Evolutionary conservation across 2,113 vertebrate species (phyloP), one percentile per base, ranked within the genome.

Genomic region (Mesitornis unicolor): DNA sequence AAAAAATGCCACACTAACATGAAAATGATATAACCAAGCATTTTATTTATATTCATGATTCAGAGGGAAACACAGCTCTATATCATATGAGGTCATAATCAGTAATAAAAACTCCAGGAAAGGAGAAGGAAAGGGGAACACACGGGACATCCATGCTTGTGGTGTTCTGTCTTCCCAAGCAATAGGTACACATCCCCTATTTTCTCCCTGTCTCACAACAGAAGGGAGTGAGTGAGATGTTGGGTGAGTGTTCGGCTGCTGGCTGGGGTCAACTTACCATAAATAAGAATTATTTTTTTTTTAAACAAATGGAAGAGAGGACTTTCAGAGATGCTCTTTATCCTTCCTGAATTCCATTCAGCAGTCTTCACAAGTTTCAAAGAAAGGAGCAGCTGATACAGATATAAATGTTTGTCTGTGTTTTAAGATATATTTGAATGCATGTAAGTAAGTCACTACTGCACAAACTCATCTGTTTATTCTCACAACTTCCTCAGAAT

Each of bases 171-270:
- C 33, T 93, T 76, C 22, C n/a, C 29, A 53, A 59, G 33, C 24
- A 81, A n/a, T 48, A 59, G 24, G 25, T 68, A 33, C 3, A 33
- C 0, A 0, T 36, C 51, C 75, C 38, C 3, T 57, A 3, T 64
- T 65, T 56, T 56, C 45, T 82, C 7, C 6, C 6, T 0, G 0
- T 28, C 54, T 60, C 8, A 1, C n/a, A 85, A 22, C 6, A 7
- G 2, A 77, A 54, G 16, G 25, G 31, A 68, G 21, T 2, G 14
- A 42, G 11, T 3, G 35, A 73, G 53, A 84, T 38, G 25, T 1
- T 24, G 22, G 9, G 3, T 22, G 24, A 16, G 29, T 3, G 5
- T 65, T 21, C 65, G n/a, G 50, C 45, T 85, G 64, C 40, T 73
- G 24, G 16, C 33, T 8, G 2, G 5, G 3, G 13, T 48, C 45